phyloP scores from a whole-genome alignment of 2,113 vertebrate genomes.

The Ramphastos sulfuratus region DNA sequence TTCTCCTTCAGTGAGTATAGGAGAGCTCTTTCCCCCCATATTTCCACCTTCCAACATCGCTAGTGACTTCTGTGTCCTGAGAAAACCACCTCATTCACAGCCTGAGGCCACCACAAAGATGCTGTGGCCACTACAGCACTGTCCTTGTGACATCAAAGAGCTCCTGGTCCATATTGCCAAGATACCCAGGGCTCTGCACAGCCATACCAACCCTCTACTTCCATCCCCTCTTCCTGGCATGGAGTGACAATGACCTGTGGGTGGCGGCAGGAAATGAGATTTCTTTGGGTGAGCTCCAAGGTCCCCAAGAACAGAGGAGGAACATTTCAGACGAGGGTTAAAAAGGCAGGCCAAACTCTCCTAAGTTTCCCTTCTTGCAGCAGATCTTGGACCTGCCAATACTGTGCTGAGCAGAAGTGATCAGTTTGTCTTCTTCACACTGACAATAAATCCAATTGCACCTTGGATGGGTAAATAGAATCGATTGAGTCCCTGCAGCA shows the following conservation, averaged over 20 bases:
- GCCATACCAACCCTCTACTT: fast-evolving
- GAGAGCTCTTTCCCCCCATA: neutral
- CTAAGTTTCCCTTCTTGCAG: conserved; percentile 77
- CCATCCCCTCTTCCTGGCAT: neutral
- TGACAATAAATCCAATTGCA: conserved; percentile 86
- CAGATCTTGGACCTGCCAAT: conserved; percentile 80
- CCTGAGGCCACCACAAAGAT: neutral
- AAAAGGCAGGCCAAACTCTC: neutral
- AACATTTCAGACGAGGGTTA: neutral
- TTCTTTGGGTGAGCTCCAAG: neutral
- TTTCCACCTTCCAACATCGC: neutral
- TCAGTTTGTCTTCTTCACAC: conserved; percentile 71
- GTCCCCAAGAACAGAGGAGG: neutral
- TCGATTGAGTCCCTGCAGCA: conserved; percentile 40
- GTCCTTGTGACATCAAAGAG: neutral
- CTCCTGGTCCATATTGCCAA: neutral
- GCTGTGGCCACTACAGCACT: fast-evolving
- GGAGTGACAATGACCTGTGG: neutral
- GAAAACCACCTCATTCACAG: neutral
- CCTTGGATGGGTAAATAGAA: conserved; percentile 84
- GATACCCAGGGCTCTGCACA: fast-evolving
- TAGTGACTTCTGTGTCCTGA: neutral
- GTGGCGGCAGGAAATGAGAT: fast-evolving
- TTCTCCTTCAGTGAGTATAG: fast-evolving
- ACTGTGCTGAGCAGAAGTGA: conserved; percentile 69